Base-by-base conservation (phyloP, 2,113 vertebrate genomes). In the Proterorhinus semilunaris region DNA sequence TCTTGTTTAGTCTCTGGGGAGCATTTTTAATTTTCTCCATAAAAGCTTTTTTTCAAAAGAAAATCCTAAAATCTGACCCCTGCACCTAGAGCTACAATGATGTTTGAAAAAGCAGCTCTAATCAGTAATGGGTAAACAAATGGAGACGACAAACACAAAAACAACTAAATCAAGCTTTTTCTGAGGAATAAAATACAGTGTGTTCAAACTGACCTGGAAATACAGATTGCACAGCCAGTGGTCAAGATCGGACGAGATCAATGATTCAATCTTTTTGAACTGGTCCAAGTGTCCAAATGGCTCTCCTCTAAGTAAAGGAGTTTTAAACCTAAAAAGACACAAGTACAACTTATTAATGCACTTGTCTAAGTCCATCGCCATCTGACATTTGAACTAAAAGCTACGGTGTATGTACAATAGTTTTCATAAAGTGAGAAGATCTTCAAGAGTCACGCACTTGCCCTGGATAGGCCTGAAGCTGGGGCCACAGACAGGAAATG, bases 171-270 rank as follows among this genome's bases (percentile, higher is more conserved):
- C 49, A 1, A 58, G 5, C 27, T 36, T 36, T 36, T 36, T 36
- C 27, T 36, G 27, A 36, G 3, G 27, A 36, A 36, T 36, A 36
- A 36, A 36, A 36, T 9, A 8, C 1, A 42, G 10, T 58, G 27
- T 58, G 27, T 44, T 6, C 44, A 43, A 55, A 72, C 80, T 52
- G 82, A 98, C 96, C 96, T 99, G 93, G 81, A 99, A 98, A 89
- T 98, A 98, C 72, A 98, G 89, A 85, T 98, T 98, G 84, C 96
- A 96, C 53, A 99, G 82, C 96, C 96, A 98, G 72, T 93, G 90
- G 85, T 98, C 95, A 65, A 98, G 89, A 74, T 97, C 96, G 52
- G 90, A 89, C 49, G 92, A 94, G 77, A 98, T 93, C 71, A 94
- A 78, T 10, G 83, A 89, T 86, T 98, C 96, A 1, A 94, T 94